These are phyloP conservation scores for Bombus superbus DNA, from an alignment of 1,140 invertebrate genomes.

Conservation along the genomic window DNA sequence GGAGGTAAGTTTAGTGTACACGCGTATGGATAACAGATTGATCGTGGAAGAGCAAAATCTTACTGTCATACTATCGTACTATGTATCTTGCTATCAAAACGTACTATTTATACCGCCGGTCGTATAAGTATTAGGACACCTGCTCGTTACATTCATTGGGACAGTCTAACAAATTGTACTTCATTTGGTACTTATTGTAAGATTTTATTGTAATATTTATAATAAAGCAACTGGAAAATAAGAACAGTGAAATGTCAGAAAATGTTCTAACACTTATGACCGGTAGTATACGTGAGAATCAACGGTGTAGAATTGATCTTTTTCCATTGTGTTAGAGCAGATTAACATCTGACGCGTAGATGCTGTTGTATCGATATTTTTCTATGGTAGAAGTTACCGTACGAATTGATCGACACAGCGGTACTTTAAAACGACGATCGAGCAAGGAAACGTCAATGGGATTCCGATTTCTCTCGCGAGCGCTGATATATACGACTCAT, in stretches of 20 bases:
- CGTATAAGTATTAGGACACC: too few relatives aligned
- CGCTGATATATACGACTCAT: background rate
- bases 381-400: background rate
- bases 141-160: too few relatives aligned
- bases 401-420: background rate
- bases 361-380: constrained; percentile 15
- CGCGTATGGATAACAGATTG: background rate
- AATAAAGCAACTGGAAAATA: too few relatives aligned
- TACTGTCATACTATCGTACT: too few relatives aligned
- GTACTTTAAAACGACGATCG: background rate
- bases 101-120: too few relatives aligned
- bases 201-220: too few relatives aligned
- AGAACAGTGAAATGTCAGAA: too few relatives aligned
- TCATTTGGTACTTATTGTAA: too few relatives aligned
- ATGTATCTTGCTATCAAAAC: too few relatives aligned
- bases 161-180: too few relatives aligned
- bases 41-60: background rate
- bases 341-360: background rate
- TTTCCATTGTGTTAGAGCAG: background rate
- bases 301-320: background rate
- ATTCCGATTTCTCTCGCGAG: background rate
- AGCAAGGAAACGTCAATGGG: background rate
- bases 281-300: background rate
- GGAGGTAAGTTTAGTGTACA: constrained; percentile 65
- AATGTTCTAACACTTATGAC: too few relatives aligned